Conservation (phyloP, 2,888 invertebrate genomes). For the Drosophila bunnanda region DNA sequence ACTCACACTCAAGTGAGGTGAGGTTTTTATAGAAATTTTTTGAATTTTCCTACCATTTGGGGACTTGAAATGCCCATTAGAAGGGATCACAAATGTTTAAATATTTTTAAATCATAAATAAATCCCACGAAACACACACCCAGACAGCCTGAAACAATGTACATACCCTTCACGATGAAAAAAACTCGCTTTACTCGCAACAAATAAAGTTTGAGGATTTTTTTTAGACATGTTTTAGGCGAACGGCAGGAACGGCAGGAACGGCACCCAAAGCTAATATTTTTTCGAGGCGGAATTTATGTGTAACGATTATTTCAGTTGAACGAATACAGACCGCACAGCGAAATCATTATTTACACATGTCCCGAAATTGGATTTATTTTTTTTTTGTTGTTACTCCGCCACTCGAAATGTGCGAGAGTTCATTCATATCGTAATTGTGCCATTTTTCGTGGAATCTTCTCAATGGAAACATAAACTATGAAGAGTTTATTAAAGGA, state of each 20-base stretch:
- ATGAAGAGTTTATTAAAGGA: slow-evolving; percentile 8
- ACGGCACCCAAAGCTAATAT: slow-evolving; percentile 40
- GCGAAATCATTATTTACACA: slow-evolving; percentile 66
- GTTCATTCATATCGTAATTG: slow-evolving; percentile 19
- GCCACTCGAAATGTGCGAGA: slow-evolving; percentile 6
- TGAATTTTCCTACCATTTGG: not conserved
- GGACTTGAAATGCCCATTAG: not conserved
- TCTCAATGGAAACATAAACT: not conserved
- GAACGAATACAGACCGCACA: slow-evolving; percentile 50
- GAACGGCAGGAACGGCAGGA: slow-evolving; percentile 42
- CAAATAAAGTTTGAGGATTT: slow-evolving; percentile 56
- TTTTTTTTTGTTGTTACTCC: not conserved
- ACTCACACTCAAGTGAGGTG: not conserved
- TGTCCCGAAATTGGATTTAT: slow-evolving; percentile 62
- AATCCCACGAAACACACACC: not conserved
- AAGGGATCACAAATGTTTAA: not conserved
- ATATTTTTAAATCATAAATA: not conserved
- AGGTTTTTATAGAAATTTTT: not conserved
- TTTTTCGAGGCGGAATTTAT: slow-evolving; percentile 66
- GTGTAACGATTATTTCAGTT: slow-evolving; percentile 75
- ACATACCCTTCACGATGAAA: not conserved
- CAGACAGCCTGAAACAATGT: not conserved
- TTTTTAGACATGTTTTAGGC: slow-evolving; percentile 31
- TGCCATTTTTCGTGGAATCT: not conserved
- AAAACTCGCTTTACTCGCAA: not conserved